Conservation (phyloP, 2,113 vertebrate species). For the Eretmochelys imbricata region DNA sequence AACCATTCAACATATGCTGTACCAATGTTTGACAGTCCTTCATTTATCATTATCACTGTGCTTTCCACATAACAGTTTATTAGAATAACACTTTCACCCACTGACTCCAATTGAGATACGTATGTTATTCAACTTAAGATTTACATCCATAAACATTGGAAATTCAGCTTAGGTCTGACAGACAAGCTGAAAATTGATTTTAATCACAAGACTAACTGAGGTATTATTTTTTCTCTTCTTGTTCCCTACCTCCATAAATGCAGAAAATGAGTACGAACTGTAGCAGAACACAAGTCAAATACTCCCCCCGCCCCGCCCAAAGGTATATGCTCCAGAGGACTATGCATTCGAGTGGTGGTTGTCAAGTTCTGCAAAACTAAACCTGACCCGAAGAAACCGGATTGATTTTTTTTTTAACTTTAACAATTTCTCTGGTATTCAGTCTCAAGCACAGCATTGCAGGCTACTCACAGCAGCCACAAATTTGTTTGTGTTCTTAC, state of each 20-base stretch:
- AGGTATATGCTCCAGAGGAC: not conserved
- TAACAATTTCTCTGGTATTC: not conserved
- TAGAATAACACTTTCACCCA: constrained; percentile 37
- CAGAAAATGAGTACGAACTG: not conserved
- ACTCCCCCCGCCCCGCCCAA: not conserved
- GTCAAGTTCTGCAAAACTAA: not conserved
- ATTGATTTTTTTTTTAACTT: not conserved
- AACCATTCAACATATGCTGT: not conserved
- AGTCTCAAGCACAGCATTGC: not conserved
- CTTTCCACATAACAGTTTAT: constrained; percentile 13
- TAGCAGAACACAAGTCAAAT: not conserved
- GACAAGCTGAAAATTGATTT: not conserved
- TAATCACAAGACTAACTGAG: not conserved
- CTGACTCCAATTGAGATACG: constrained; percentile 11
- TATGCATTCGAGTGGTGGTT: not conserved
- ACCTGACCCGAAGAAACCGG: not conserved
- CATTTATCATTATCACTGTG: not conserved
- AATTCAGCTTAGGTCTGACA: constrained; percentile 19
- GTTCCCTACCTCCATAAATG: not conserved
- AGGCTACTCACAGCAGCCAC: not conserved
- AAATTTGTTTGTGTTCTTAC: not conserved
- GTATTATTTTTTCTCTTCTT: rapidly evolving
- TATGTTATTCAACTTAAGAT: constrained; percentile 59
- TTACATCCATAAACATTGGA: constrained; percentile 1
- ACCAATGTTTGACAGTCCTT: not conserved